Evolutionary conservation across 2,113 vertebrate species (phyloP), one percentile per base, ranked within the genome.

Genomic region (Pyrgilauda ruficollis): DNA sequence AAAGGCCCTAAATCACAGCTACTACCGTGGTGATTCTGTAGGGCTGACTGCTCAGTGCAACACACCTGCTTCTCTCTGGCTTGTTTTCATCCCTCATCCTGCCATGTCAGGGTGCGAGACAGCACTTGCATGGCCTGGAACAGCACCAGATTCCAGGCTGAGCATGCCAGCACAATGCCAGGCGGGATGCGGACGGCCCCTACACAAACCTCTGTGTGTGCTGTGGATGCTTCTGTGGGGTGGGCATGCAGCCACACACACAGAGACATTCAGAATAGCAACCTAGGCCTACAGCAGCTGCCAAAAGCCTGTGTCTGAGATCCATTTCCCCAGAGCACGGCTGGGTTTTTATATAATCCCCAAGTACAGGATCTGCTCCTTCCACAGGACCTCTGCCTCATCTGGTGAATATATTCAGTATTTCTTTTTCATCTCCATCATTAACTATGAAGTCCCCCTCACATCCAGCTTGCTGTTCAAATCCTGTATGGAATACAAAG

Each of bases 391-490:
- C 84, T 91, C 78, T 89, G 84, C 78, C 66, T 91, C 62, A 2
- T 46, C 53, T 10, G 0, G 37, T 27, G 84, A 93, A 84, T 66
- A 55, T 4, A 91, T 50, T 87, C 87, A 47, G 8, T 18, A 76
- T 62, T 93, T 84, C 78, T 47, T 76, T 91, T 85, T 91, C 87
- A 87, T 76, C 89, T 89, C 69, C 74, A 80, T 91, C 91, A 87
- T 79, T 87, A 84, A 33, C n/a, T 37, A 9, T 39, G 81, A 89
- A 78, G 77, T 35, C 31, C 37, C 43, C 20, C 77, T 89, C 66
- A 72, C 89, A 94, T 31, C 33, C 56, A 82, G 88, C 53, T 52
- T 1, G 24, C 84, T 76, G 78, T 55, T 91, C 94, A 87, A 87
- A 95, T 18, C 70, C 84, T 26, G 62, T 13, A 7, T 1, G 37